Evolutionary conservation across 2,888 invertebrate genomes (phyloP), one percentile per base, ranked within the genome.

Genomic region (Parasteatoda lunata): DNA sequence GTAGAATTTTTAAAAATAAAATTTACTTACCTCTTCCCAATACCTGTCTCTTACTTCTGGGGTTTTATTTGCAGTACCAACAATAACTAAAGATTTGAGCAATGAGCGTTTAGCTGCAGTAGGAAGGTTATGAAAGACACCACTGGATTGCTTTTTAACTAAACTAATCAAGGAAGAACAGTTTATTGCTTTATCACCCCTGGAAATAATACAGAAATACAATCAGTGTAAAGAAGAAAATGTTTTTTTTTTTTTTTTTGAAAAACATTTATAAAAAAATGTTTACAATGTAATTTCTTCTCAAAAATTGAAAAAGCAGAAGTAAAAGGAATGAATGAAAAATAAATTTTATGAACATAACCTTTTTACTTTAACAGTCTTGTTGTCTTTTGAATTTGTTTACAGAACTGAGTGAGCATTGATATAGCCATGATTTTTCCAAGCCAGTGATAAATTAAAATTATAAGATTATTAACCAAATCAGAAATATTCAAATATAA

Each of bases 1-100:
- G 30, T 30, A 30, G 30, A 30, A 30, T 2, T 30, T 30, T 30
- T 30, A 70, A 45, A 30, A 75, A 15, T 4, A 6, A 68, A 59
- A 15, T 48, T 13, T n/a, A 90, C 90, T 84, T 89, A 91, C 89
- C 68, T 89, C 89, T 88, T 91, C 89, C 91, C 91, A 91, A 82
- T 91, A 91, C 70, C 91, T 91, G 45, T 91, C 91, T 69, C 90
- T 91, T 51, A 90, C 90, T 11, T 89, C 86, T 5, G 90, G 88
- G 70, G 92, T 91, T 72, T 90, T 90, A 6, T 91, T 91, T 0
- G 93, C 93, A 4, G 92, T 92, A n/a, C 94, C 95, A 0, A 95
- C 94, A 84, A 95, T 92, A 11, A 96, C 94, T 87, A 97, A 94
- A 1, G 95, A 95, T 90, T 94, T 94, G 91, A 95, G 95, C 48